Conservation (phyloP, 2,113 vertebrate species). For the Gyps fulvus region DNA sequence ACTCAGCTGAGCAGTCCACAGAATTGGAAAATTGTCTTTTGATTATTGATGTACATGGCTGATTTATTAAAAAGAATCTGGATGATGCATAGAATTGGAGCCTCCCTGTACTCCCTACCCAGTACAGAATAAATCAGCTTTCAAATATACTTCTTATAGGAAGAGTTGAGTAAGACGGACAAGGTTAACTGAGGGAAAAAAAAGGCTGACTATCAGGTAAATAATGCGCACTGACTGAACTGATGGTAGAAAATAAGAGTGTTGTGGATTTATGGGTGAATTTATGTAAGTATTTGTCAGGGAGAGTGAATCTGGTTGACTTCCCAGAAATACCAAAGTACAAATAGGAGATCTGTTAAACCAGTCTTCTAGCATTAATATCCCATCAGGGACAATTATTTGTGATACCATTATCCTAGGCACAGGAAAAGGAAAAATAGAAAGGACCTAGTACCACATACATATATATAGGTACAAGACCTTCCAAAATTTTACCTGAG, state of each 20-base stretch:
- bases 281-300: constrained; percentile 2
- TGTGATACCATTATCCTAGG: not conserved
- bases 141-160: not conserved
- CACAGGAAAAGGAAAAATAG: not conserved
- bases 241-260: not conserved
- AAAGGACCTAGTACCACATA: not conserved
- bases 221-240: not conserved
- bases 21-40: constrained; percentile 17
- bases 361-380: not conserved
- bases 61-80: constrained; percentile 31
- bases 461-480: not conserved
- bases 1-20: not conserved
- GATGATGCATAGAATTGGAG: not conserved
- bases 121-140: constrained; percentile 24
- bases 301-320: not conserved
- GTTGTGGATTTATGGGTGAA: not conserved
- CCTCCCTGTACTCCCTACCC: not conserved
- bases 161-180: not conserved
- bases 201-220: not conserved
- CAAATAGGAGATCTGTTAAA: not conserved
- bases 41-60: constrained; percentile 9
- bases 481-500: not conserved
- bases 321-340: not conserved
- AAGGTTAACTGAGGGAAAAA: not conserved
- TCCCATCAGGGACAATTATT: not conserved